Base-by-base conservation (phyloP, 2,113 vertebrate genomes). In the Macquaria ambigua region DNA sequence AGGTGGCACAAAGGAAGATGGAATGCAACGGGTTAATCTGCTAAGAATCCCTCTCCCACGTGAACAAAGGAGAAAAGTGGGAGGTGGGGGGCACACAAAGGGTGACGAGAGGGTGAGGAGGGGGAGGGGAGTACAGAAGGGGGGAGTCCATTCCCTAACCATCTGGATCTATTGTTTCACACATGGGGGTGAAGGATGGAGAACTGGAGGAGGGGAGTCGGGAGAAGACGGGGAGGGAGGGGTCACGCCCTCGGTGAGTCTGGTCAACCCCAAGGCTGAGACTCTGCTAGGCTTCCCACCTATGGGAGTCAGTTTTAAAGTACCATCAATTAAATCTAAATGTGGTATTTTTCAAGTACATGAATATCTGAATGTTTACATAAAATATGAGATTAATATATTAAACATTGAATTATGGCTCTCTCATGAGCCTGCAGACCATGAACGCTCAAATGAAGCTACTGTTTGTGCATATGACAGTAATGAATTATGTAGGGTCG, bases 11-110 rank as follows among this genome's bases (percentile, higher is more conserved):
- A 96, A 94, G 89, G 81, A 87, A 92, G 62, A 89, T 87, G 95
- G 95, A 94, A 95, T 95, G 94, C 91, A 86, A 93, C 0, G 94
- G 92, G 94, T 95, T 95, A 95, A 96, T 95, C 95, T 94, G 92
- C 91, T 82, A 92, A 92, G 91, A 94, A 87, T 89, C 90, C 86
- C 79, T 90, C 87, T 91, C 80, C 86, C 58, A 68, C 43, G 63
- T 81, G 93, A 95, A 96, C 93, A 95, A 95, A 95, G 87, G 88
- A 88, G 89, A 87, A 89, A 92, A 92, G 86, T 80, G 89, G 78
- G 90, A 81, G 90, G 88, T 89, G 70, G 81, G 71, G 81, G 84
- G 85, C 52, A 77, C 78, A 93, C 92, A 95, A 94, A 93, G 92
- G 93, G 88, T 93, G 87, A 88, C 58, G 41, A 84, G 79, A 20